Evolutionary conservation across 1,140 invertebrate genomes (phyloP).

Genomic region (Mesaphorura yosii): DNA sequence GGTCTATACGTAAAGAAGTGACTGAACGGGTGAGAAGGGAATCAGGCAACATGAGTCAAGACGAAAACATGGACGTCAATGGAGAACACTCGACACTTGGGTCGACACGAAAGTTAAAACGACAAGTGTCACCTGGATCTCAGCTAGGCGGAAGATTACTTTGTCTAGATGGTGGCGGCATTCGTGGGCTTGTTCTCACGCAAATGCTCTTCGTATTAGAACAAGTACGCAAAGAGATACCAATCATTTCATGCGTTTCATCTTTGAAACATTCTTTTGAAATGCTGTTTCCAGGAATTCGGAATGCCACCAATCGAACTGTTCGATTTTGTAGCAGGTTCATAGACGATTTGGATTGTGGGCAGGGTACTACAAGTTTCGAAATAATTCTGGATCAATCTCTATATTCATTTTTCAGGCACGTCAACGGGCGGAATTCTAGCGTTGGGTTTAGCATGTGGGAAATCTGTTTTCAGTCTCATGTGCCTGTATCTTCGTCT

Average conservation of each 20-base stretch:
- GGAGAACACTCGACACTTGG: too few relatives aligned
- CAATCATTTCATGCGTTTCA: neutral
- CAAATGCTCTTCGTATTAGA: constrained; percentile 80
- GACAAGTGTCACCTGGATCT: too few relatives aligned
- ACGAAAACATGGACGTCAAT: neutral
- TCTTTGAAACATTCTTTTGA: neutral
- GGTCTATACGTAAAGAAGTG: too few relatives aligned
- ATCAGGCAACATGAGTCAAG: neutral
- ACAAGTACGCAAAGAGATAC: constrained; percentile 36
- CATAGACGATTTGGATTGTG: too few relatives aligned
- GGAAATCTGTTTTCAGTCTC: constrained; percentile 39
- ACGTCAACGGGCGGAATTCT: constrained; percentile 66
- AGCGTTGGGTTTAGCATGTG: constrained; percentile 54
- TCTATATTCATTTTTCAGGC: neutral
- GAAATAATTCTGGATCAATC: neutral
- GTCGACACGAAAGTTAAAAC: too few relatives aligned
- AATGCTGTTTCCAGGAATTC: constrained; percentile 13
- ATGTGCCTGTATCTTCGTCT: constrained; percentile 80
- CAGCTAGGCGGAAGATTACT: constrained; percentile 49
- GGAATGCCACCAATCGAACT: constrained; percentile 60
- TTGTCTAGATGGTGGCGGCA: constrained; percentile 89
- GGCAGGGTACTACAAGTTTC: constrained; percentile 36
- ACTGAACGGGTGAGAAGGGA: too few relatives aligned
- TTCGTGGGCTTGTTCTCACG: constrained; percentile 75
- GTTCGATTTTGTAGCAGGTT: constrained; percentile 96